phyloP scores from a whole-genome alignment of 1,140 invertebrate genomes.

The Leptinotarsa texana region DNA sequence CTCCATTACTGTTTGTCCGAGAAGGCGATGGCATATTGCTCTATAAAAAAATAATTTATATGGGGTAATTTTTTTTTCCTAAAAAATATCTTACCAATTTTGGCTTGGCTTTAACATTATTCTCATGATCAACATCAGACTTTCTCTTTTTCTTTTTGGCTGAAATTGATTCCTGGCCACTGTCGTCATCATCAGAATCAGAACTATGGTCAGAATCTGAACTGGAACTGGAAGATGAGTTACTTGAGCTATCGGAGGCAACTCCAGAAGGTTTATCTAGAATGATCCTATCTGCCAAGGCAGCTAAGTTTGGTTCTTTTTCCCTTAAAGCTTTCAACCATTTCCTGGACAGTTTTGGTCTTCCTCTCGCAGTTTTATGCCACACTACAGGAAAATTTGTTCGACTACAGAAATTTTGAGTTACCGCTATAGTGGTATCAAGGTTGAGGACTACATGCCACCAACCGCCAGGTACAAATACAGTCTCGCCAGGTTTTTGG shows the following conservation, averaged over 20 bases:
- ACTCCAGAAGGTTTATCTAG: conserved; percentile 85
- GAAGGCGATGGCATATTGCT: conserved; percentile 10
- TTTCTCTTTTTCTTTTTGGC: conserved; percentile 80
- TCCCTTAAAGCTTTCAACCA: conserved; percentile 62
- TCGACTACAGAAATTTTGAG: conserved; percentile 88
- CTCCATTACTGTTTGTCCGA: conserved; percentile 8
- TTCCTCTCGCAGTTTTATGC: conserved; percentile 95
- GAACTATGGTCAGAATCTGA: conserved; percentile 65
- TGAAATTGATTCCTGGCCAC: conserved; percentile 85
- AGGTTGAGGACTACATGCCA: conserved; percentile 99
- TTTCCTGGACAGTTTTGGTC: conserved; percentile 85
- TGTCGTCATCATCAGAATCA: conserved; percentile 77
- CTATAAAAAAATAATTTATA: conserved; percentile 9
- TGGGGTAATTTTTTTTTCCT: background rate
- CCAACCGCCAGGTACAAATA: conserved; percentile 97
- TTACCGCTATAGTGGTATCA: conserved; percentile 85
- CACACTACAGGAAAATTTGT: conserved; percentile 97
- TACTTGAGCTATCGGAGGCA: conserved; percentile 92
- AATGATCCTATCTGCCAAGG: conserved; percentile 84
- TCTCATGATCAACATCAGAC: conserved; percentile 50
- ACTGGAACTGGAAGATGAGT: conserved; percentile 83
- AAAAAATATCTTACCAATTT: conserved; percentile 40
- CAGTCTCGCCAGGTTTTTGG: conserved; percentile 96
- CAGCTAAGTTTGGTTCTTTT: conserved; percentile 81
- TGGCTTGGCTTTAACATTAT: conserved; percentile 42